Percentiles rank a stretch among this genome's conserved stretches.
These are phyloP conservation scores for Lepidothrix coronata DNA, from an alignment of 2,113 vertebrate genomes.

Conservation along the genomic window DNA sequence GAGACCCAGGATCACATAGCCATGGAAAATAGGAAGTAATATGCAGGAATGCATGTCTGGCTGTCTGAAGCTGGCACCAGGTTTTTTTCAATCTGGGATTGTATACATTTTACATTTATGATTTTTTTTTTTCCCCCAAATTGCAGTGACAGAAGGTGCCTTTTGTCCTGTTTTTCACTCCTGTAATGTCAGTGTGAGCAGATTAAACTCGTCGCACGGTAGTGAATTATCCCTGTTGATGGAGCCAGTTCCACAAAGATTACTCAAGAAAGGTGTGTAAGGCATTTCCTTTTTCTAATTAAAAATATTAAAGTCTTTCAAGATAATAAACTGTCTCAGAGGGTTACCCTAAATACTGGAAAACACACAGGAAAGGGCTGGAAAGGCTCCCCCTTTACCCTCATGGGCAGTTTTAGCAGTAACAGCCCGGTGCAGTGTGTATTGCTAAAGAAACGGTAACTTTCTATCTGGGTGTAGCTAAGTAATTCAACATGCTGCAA, in stretches of 20 bases:
- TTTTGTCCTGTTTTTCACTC: slow-evolving; percentile 12
- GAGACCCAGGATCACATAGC: neutral
- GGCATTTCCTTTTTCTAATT: neutral
- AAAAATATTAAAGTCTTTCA: neutral
- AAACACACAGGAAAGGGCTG: neutral
- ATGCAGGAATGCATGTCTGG: neutral
- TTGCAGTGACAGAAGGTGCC: neutral
- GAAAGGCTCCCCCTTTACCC: neutral
- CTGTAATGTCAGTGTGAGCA: neutral
- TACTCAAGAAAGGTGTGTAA: neutral
- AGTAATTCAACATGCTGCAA: slow-evolving; percentile 59
- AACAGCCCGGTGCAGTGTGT: neutral
- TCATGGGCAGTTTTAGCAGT: neutral
- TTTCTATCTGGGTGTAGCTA: slow-evolving; percentile 50
- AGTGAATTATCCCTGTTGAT: neutral
- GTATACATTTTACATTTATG: neutral
- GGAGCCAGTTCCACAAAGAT: neutral
- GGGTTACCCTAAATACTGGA: neutral
- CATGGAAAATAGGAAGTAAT: neutral
- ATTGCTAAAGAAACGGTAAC: neutral
- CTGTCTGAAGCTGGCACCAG: neutral
- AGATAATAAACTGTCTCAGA: neutral
- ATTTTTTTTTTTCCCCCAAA: neutral
- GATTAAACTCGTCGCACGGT: neutral
- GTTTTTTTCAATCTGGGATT: neutral